These are phyloP conservation scores for Synanthedon myopaeformis DNA, from an alignment of 2,888 invertebrate species.

Conservation along the genomic window DNA sequence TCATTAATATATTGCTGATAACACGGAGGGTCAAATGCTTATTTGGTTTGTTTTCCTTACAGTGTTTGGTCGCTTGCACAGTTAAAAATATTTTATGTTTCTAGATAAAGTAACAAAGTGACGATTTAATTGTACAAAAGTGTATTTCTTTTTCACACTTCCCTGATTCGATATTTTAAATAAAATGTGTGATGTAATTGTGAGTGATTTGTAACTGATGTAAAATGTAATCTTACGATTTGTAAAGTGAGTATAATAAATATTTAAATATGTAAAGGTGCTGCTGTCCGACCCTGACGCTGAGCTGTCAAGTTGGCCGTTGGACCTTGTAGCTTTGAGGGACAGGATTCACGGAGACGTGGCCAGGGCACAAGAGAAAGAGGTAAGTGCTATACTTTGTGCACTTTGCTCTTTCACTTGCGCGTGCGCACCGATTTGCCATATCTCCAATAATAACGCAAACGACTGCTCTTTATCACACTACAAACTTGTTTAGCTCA, in stretches of 20 bases:
- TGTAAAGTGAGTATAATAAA: too few species aligned
- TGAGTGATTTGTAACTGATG: too few species aligned
- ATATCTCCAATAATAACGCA: background rate
- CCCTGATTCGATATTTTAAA: too few species aligned
- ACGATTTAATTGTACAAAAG: too few species aligned
- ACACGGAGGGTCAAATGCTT: background rate
- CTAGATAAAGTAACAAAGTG: too few species aligned
- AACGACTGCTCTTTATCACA: too few species aligned
- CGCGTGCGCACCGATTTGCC: background rate
- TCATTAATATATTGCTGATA: background rate
- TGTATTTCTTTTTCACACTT: too few species aligned
- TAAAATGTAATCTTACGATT: too few species aligned
- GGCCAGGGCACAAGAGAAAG: constrained; percentile 65
- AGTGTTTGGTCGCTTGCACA: background rate
- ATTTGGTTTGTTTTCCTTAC: background rate
- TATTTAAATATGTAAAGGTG: constrained; percentile 55
- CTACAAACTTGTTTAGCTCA: too few species aligned
- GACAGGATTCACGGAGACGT: constrained; percentile 79
- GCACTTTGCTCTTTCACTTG: background rate
- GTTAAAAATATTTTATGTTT: background rate
- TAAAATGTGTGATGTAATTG: too few species aligned
- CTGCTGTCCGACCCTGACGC: constrained; percentile 76
- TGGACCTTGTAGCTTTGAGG: constrained; percentile 77
- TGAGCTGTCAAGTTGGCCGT: constrained; percentile 79
- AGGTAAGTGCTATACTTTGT: constrained; percentile 49